phyloP scores from a whole-genome alignment of 2,113 vertebrate species.

The Raja brachyura region DNA sequence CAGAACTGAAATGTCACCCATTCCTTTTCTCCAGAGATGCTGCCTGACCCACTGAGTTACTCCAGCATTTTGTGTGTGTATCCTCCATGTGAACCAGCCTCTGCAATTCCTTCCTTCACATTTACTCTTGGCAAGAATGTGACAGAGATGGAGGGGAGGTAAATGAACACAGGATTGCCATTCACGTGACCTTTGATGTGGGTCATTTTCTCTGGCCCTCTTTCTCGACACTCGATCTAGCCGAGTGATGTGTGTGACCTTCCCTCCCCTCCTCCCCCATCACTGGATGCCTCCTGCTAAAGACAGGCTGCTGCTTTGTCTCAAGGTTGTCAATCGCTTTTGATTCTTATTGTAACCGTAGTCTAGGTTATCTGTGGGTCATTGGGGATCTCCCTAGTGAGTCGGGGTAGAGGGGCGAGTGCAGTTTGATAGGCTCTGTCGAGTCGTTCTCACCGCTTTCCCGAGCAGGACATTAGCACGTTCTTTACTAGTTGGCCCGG shows the following conservation, averaged over 20 bases:
- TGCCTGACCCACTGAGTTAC: too few species aligned
- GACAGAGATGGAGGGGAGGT: neutral
- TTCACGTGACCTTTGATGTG: neutral
- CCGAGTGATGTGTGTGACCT: neutral
- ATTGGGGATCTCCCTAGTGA: neutral
- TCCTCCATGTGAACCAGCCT: too few species aligned
- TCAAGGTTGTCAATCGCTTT: neutral
- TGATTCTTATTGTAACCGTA: neutral
- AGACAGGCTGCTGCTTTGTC: neutral
- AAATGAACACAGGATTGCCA: neutral
- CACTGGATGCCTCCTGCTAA: neutral
- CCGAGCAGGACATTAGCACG: too few species aligned
- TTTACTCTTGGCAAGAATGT: too few species aligned
- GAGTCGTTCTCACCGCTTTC: neutral
- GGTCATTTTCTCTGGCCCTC: neutral
- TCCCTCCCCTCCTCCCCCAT: neutral
- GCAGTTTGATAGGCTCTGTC: neutral
- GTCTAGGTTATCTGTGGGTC: neutral
- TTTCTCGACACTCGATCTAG: too few species aligned
- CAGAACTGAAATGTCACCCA: too few species aligned
- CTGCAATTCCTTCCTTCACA: too few species aligned
- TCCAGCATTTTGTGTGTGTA: too few species aligned
- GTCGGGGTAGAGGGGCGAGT: neutral
- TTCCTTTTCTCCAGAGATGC: too few species aligned
- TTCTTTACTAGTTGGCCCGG: neutral